Base-by-base conservation (phyloP, 1,140 invertebrate genomes). In the Globodera rostochiensis region DNA sequence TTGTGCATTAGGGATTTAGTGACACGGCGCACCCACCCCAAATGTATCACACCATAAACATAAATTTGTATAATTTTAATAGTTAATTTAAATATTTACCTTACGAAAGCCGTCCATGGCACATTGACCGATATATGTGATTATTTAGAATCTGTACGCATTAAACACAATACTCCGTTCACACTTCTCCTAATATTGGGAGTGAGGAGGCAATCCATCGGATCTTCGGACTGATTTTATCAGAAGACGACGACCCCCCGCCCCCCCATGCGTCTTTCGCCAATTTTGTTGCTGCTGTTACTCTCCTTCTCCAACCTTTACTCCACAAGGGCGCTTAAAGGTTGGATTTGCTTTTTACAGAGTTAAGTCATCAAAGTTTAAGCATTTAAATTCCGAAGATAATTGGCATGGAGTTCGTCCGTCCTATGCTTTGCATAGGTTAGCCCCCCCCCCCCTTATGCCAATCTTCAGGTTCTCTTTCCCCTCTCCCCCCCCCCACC, bases 271-370 rank as follows among this genome's bases (percentile, higher is more conserved):
- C 69, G 69, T 71, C 69, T 47, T 36, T 71, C 69, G n/a, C 25
- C 69, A 8, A 47, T 47, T 47, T 67, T 82, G 9, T 49, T 82
- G 25, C 64, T 82, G 45, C 67, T 82, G 64, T 53, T 82, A 19
- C 81, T 82, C 57, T 82, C 81, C 7, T 82, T 82, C 70, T 74
- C 81, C 50, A 82, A 67, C 49, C 64, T 82, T 25, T 82, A 82
- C 74, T 82, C 81, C 64, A 82, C 81, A 4, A 82, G 81, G 53
- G 79, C 81, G 25, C 69, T 74, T 46, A 50, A 81, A 74, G 78
- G 81, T 82, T 45, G 15, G 50, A 13, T 57, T 57, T 82, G 25
- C 25, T 36, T 36, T 36, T 36, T 36, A 2, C 73, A 3, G n/a
- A 21, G 25, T 73, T 64, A 60, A 60, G 19, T 60, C 19, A 60